Evolutionary conservation across 2,888 invertebrate genomes (phyloP).

Genomic region (Zhuqinia jingwanae): DNA sequence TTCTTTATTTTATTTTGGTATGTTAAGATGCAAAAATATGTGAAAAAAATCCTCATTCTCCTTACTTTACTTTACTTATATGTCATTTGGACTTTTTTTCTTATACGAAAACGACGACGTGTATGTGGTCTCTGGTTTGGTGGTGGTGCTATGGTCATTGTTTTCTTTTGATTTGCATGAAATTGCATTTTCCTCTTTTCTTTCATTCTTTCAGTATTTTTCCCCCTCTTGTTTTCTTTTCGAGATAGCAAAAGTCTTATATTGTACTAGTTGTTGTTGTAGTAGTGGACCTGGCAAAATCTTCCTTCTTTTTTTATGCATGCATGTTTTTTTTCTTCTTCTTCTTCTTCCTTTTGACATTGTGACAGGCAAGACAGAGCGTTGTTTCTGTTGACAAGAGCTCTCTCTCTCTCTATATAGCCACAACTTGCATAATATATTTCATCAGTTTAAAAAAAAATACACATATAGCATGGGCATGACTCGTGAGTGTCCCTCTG

Average conservation of each 20-base stretch:
- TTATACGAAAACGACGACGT: no score
- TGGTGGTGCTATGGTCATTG: conserved; percentile 47
- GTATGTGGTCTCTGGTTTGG: conserved; percentile 9
- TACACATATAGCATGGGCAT: neutral
- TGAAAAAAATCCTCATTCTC: conserved; percentile 12
- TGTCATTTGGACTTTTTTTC: neutral
- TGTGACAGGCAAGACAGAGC: neutral
- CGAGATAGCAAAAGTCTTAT: no score
- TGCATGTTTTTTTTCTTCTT: no score
- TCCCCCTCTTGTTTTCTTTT: conserved; percentile 5
- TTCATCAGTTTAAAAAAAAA: neutral
- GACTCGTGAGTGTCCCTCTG: no score
- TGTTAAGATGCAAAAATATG: no score
- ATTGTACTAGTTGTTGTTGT: no score
- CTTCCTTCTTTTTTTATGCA: neutral
- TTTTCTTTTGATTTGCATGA: conserved; percentile 79
- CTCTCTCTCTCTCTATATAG: conserved; percentile 16
- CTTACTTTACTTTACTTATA: neutral
- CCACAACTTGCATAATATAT: neutral
- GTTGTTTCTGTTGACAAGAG: conserved; percentile 54
- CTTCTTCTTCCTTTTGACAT: conserved; percentile 4
- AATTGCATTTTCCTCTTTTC: conserved; percentile 77
- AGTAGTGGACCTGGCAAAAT: neutral
- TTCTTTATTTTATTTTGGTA: neutral
- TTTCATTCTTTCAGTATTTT: conserved; percentile 56